Evolutionary conservation across 2,113 vertebrate species (phyloP).

Genomic region (Varanus komodoensis): DNA sequence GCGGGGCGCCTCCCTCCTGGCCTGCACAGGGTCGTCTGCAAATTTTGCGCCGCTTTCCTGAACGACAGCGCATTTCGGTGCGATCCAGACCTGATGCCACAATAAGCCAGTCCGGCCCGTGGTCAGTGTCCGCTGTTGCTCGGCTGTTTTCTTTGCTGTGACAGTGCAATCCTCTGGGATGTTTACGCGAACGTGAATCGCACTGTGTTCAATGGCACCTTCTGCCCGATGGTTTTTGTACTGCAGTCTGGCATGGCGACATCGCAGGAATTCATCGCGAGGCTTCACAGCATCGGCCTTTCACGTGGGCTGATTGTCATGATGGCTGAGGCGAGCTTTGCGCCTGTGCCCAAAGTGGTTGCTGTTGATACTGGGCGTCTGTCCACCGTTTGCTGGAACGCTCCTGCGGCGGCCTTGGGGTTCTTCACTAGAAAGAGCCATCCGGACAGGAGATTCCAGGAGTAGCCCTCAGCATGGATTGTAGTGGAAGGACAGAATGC

Average conservation of each 20-base stretch:
- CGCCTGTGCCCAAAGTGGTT: background rate
- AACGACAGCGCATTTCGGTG: background rate
- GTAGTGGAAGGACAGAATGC: too few relatives aligned
- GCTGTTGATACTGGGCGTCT: background rate
- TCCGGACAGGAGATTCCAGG: too few relatives aligned
- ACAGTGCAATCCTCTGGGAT: background rate
- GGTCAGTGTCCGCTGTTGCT: too few relatives aligned
- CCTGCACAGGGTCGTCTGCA: too few relatives aligned
- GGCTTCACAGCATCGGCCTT: background rate
- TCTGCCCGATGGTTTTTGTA: too few relatives aligned
- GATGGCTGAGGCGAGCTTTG: background rate
- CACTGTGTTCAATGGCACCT: too few relatives aligned
- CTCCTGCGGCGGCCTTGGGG: background rate
- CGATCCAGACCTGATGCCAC: background rate
- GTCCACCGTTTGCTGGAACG: background rate
- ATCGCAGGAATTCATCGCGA: background rate
- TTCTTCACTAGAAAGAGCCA: too few relatives aligned
- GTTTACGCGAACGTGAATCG: too few relatives aligned
- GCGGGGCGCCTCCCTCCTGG: background rate
- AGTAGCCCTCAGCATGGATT: too few relatives aligned
- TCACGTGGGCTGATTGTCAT: background rate
- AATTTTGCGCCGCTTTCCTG: too few relatives aligned
- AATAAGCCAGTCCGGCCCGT: background rate
- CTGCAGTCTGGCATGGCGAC: too few relatives aligned
- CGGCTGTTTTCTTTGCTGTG: background rate